Evolutionary conservation across 2,888 invertebrate species (phyloP).

Genomic region (Cerceris ruficornis): DNA sequence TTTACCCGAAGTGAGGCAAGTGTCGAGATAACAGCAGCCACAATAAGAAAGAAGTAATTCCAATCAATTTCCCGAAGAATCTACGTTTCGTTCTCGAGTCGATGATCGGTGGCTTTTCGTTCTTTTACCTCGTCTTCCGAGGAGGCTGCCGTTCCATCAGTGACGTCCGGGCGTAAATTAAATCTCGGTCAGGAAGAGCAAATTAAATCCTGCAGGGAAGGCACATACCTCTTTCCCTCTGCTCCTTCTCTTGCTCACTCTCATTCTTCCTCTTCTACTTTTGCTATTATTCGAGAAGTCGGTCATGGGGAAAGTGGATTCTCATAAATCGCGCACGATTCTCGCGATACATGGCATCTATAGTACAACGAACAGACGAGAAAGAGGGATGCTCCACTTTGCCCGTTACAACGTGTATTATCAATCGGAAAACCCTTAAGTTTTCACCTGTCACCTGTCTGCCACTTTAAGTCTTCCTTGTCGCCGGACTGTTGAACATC

Average conservation of each 20-base stretch:
- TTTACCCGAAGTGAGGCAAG: too few species aligned
- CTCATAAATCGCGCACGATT: not conserved
- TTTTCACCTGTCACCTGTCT: slow-evolving; percentile 14
- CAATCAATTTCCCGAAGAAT: not conserved
- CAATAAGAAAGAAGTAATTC: too few species aligned
- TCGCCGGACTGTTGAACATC: not conserved
- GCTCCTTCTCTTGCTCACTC: too few species aligned
- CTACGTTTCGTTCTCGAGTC: not conserved
- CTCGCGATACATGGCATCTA: slow-evolving; percentile 4
- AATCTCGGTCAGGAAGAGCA: slow-evolving; percentile 16
- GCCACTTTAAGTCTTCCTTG: not conserved
- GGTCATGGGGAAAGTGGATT: slow-evolving; percentile 16
- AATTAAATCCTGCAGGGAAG: slow-evolving; percentile 7
- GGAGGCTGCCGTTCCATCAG: not conserved
- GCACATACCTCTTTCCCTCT: not conserved
- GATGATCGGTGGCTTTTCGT: not conserved
- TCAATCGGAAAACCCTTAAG: slow-evolving; percentile 20
- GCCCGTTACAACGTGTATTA: slow-evolving; percentile 13
- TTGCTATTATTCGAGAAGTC: slow-evolving; percentile 7
- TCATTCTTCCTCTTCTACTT: not conserved
- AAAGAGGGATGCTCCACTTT: slow-evolving; percentile 13
- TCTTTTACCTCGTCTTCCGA: not conserved
- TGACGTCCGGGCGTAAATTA: slow-evolving; percentile 17
- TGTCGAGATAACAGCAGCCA: too few species aligned
- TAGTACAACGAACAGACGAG: not conserved